phyloP scores from a whole-genome alignment of 2,113 vertebrate genomes.

The Xerus inauris region DNA sequence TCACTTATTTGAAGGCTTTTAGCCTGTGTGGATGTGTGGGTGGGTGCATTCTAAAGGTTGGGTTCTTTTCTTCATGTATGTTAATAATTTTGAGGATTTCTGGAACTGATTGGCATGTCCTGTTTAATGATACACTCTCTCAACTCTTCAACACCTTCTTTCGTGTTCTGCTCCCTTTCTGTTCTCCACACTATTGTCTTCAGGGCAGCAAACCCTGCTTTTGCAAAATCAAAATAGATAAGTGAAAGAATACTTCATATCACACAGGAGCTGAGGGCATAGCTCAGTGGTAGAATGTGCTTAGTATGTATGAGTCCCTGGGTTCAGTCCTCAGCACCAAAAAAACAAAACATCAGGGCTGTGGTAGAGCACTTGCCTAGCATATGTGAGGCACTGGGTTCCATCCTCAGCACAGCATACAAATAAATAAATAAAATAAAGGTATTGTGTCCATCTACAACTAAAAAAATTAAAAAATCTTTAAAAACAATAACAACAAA shows the following conservation, averaged over 20 bases:
- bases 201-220: neutral
- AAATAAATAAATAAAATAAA: too few species aligned
- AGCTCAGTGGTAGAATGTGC: neutral
- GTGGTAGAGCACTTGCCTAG: too few species aligned
- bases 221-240: neutral
- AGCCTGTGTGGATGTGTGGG: neutral
- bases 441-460: too few species aligned
- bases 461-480: neutral
- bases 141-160: neutral
- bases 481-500: neutral
- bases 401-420: too few species aligned
- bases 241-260: neutral
- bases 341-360: neutral
- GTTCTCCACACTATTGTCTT: neutral
- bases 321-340: neutral
- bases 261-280: too few species aligned
- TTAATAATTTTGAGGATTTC: neutral
- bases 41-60: neutral
- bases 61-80: neutral
- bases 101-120: neutral
- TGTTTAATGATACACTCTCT: neutral
- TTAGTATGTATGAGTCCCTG: neutral
- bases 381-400: too few species aligned
- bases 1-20: neutral
- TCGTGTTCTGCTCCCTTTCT: neutral